Conservation (phyloP, 2,888 invertebrate genomes). For the Homarus gammarus region DNA sequence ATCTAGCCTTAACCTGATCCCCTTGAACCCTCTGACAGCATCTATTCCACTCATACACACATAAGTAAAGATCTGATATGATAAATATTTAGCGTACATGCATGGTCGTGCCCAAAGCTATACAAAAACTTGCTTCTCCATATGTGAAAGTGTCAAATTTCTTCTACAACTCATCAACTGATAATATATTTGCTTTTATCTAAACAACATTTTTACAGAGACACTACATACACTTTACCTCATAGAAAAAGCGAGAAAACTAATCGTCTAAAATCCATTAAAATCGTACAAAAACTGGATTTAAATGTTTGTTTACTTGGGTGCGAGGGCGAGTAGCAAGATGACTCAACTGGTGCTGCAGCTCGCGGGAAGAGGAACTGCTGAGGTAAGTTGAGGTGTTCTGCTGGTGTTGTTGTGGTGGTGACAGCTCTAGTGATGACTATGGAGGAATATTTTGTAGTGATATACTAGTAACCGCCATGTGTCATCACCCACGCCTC, state of each 20-base stretch:
- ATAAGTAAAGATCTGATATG: conserved; percentile 67
- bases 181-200: conserved; percentile 57
- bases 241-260: conserved; percentile 65
- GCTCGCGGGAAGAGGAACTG: conserved; percentile 30
- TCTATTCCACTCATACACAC: conserved; percentile 55
- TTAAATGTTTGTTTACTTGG: conserved; percentile 24
- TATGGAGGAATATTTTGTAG: neutral
- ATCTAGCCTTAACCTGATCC: conserved; percentile 66
- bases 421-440: neutral
- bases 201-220: conserved; percentile 66
- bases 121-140: conserved; percentile 53
- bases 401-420: conserved; percentile 19
- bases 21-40: conserved; percentile 58
- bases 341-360: conserved; percentile 46
- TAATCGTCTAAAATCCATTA: conserved; percentile 51
- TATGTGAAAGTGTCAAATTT: conserved; percentile 56
- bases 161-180: conserved; percentile 51
- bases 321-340: conserved; percentile 43
- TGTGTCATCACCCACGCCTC: conserved; percentile 21
- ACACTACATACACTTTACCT: conserved; percentile 68
- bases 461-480: neutral
- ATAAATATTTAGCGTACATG: conserved; percentile 68
- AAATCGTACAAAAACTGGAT: conserved; percentile 59
- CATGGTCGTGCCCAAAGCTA: conserved; percentile 67
- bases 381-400: conserved; percentile 60